These are phyloP conservation scores for Typhlichthys subterraneus DNA, from an alignment of 2,797 vertebrate species.

Conservation along the genomic window DNA sequence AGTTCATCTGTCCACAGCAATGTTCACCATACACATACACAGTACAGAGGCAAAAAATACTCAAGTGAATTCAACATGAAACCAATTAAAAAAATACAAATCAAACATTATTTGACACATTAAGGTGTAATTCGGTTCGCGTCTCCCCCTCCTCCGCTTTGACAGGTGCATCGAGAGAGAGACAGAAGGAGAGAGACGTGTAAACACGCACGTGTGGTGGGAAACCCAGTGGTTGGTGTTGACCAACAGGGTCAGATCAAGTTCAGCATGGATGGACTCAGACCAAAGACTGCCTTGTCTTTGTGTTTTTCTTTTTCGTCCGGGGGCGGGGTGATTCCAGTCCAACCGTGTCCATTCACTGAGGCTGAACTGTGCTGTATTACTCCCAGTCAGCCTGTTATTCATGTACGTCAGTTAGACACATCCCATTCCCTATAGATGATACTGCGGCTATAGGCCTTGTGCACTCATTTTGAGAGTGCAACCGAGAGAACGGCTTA, in stretches of 20 bases:
- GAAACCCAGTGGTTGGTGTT: no score
- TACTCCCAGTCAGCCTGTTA: constrained; percentile 24
- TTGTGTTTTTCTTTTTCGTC: neutral
- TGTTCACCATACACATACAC: constrained; percentile 75
- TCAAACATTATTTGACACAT: constrained; percentile 71
- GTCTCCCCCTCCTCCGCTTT: no score
- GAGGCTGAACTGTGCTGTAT: constrained; percentile 1
- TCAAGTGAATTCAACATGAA: constrained; percentile 79
- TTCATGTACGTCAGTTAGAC: constrained; percentile 41
- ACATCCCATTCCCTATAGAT: constrained; percentile 30
- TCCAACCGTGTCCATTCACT: constrained; percentile 31
- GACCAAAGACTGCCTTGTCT: neutral
- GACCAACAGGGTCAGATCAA: no score
- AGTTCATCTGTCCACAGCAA: constrained; percentile 77
- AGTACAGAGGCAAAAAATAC: constrained; percentile 81
- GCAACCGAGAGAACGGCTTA: constrained; percentile 29
- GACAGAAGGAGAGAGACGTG: no score
- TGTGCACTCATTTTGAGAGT: constrained; percentile 28
- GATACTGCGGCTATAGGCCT: constrained; percentile 34
- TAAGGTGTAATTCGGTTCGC: constrained; percentile 59
- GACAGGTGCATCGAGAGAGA: no score
- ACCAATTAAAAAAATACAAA: constrained; percentile 74
- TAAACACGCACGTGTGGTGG: no score
- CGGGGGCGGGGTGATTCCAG: constrained; percentile 18
- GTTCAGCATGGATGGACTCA: neutral